phyloP scores from a whole-genome alignment of 1,140 invertebrate species.

The Hyphantria cunea region DNA sequence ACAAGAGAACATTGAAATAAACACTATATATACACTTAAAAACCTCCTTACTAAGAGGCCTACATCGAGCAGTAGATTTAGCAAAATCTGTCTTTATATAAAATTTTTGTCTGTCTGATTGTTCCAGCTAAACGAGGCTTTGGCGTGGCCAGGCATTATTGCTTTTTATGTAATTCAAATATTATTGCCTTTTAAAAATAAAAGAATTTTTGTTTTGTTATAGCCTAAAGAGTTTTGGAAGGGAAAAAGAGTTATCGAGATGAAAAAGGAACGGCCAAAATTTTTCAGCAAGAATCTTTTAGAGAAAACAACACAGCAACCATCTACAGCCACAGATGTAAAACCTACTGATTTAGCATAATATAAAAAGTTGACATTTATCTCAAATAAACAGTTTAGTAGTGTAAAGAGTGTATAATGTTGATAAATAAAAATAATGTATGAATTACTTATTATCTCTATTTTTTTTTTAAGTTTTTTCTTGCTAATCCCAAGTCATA shows the following conservation, averaged over 20 bases:
- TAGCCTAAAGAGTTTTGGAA: slow-evolving; percentile 73
- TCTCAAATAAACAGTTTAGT: background rate
- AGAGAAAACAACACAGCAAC: slow-evolving; percentile 87
- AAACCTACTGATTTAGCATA: slow-evolving; percentile 88
- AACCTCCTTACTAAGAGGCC: too few relatives aligned
- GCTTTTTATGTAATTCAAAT: too few relatives aligned
- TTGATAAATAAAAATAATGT: background rate
- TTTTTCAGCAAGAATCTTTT: slow-evolving; percentile 88
- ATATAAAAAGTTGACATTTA: slow-evolving; percentile 63
- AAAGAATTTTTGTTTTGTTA: slow-evolving; percentile 13
- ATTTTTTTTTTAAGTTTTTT: background rate
- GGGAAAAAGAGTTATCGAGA: slow-evolving; percentile 73
- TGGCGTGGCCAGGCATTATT: too few relatives aligned
- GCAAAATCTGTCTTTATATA: too few relatives aligned
- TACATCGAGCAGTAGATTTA: too few relatives aligned
- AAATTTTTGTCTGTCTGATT: too few relatives aligned
- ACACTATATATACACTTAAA: too few relatives aligned
- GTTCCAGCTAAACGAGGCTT: too few relatives aligned
- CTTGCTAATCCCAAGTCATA: too few relatives aligned
- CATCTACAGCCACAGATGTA: slow-evolving; percentile 85
- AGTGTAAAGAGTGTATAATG: background rate
- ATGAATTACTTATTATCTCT: too few relatives aligned
- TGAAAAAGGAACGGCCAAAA: slow-evolving; percentile 71
- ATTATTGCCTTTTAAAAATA: too few relatives aligned
- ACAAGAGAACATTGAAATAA: too few relatives aligned